Evolutionary conservation across 2,113 vertebrate genomes (phyloP), one percentile per base, ranked within the genome.

Genomic region (Tragelaphus imberbis): DNA sequence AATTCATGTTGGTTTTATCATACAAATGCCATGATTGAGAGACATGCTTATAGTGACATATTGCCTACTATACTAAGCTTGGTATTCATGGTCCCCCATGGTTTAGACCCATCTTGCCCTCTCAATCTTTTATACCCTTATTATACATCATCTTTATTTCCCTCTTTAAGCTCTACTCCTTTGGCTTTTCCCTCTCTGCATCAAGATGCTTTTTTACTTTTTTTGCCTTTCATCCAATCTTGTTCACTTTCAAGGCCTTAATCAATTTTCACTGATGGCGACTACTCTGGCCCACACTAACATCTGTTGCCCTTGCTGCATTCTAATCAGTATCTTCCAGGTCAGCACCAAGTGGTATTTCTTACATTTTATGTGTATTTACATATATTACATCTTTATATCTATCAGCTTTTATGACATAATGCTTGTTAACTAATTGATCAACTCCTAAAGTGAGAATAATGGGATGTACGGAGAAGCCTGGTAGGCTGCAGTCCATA

Each of bases 1-100:
- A 97, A 93, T 68, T 95, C 49, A 81, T 85, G 58, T 27, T 95
- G 44, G 30, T 96, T 96, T 91, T 80, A 90, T 95, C 82, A 91
- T 77, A 91, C 55, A 51, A 80, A 33, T 55, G 23, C n/a, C 61
- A 75, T 77, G 40, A 17, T 55, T 86, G 88, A 86, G 23, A 84
- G 88, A 90, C 49, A 58, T 92, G 36, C n/a, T 95, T 96, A 88
- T 51, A n/a, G 51, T 89, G 59, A 28, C 49, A 84, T 51, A 58
- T 28, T 71, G 53, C 53, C 33, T 36, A 89, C 68, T 82, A 58
- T 75, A 47, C 23, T 81, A 84, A 95, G 30, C 27, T 51, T 95
- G 56, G 21, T 19, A 95, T 53, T 90, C 14, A 71, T 53, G 13
- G 51, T 92, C 1, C 65, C 47, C 58, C 40, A 95, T 40, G 90